Base-by-base conservation (phyloP, 64 coral and sea anemone species). In the Montipora cactus region DNA sequence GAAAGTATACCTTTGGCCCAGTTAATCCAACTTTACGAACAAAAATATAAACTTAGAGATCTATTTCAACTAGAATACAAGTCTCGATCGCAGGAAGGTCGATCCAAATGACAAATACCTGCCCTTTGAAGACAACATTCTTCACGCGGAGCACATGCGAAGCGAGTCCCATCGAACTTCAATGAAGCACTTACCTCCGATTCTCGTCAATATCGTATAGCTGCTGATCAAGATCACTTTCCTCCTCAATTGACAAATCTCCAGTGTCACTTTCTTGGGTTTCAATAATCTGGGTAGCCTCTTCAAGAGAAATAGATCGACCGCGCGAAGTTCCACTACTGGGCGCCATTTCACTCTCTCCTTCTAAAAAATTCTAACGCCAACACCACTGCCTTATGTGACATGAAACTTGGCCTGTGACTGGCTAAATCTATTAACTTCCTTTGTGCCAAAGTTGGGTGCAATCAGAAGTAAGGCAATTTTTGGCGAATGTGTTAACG, bases 111-210 rank as follows among this genome's bases (percentile, higher is more conserved):
- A 15, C 28, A 76, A 46, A 76, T 76, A 45, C 74, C 74, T 76
- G 44, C 74, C 28, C 28, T 76, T 76, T 76, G 8, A 76, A 46
- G 74, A 76, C 74, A 76, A 76, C 12, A 37, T 4, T 76, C 74
- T 76, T 46, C 71, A 23, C 37, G 20, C 71, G 5, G 11, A 74
- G 71, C 71, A 74, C 74, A 76, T 76, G 44, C 44, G 45, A 76
- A 76, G 74, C 74, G 74, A 76, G 74, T 76, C 23, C 45, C 11
- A 76, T 76, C 18, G 72, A 75, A 75, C 72, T 75, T 75, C 72
- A 37, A 75, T 8, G 21, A 75, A 25, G 21, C 72, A 75, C 72
- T 75, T 75, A 28, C 72, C 72, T 75, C 72, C 3, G 21, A 75
- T 75, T 44, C 8, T 75, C 28, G 1, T 75, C 72, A 19, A 75